Base-by-base conservation (phyloP, 2,113 vertebrate species). In the Myotis brandtii region DNA sequence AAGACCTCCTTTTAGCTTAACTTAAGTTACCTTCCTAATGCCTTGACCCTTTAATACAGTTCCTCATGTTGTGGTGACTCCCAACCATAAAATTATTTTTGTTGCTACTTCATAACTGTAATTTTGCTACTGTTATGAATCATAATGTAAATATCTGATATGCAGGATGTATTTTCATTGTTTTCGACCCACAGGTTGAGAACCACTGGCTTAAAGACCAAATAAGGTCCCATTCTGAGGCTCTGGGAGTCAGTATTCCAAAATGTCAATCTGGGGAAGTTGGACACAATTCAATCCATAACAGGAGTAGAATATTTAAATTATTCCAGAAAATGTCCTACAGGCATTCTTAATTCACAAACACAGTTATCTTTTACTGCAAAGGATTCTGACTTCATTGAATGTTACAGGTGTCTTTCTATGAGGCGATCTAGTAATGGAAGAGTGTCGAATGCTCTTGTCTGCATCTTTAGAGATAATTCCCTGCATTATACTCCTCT, bases 401-500 rank as follows among this genome's bases (percentile, higher is more conserved):
- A 82, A 73, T 95, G 64, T 21, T 66, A 75, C 14, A 40, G 30
- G 27, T 91, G 59, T 80, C 66, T 91, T 69, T 50, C 72, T 93
- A 70, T 80, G 84, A 92, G 40, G 69, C 9, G 75, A 56, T 79
- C 52, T 64, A 81, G 9, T 46, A 76, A 77, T 40, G 48, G 34
- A 46, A 83, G 82, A 62, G 3, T 54, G 73, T 77, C 67, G 86
- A 79, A 91, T 37, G 62, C 27, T 85, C 70, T 75, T 96, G 67
- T 80, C 87, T 95, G 43, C 46, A 96, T 59, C 86, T 86, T 86
- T 94, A 82, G 37, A 93, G 52, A 95, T 86, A 89, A 89, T 50
- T 85, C 37, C 85, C 75, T 75, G 34, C 82, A 94, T 85, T 76
- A 59, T 70, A 75, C 64, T 92, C 62, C 59, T 93, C 20, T 52